Evolutionary conservation across 2,113 vertebrate genomes (phyloP).

Genomic region (Trinectes maculatus): DNA sequence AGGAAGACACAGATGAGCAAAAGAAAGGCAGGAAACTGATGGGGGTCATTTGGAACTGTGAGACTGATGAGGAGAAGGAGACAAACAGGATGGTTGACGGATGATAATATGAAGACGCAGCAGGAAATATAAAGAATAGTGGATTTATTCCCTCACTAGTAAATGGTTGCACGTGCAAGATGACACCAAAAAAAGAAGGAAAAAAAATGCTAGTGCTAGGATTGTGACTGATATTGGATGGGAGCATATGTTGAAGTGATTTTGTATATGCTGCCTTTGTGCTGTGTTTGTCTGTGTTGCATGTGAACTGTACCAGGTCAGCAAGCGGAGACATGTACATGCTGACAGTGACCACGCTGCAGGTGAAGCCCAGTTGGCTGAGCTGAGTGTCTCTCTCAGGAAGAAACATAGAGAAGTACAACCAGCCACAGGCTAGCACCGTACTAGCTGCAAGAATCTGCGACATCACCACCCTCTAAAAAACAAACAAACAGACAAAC

Average conservation of each 20-base stretch:
- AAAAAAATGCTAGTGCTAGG: too few species aligned
- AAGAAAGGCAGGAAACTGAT: slow-evolving; percentile 81
- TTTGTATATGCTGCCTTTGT: neutral
- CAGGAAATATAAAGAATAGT: slow-evolving; percentile 36
- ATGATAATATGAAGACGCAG: slow-evolving; percentile 53
- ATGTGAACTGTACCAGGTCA: slow-evolving; percentile 83
- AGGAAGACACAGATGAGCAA: slow-evolving; percentile 72
- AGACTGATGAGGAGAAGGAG: slow-evolving; percentile 67
- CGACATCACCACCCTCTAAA: slow-evolving; percentile 77
- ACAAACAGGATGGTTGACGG: slow-evolving; percentile 71
- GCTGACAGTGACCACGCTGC: slow-evolving; percentile 90
- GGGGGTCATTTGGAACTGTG: slow-evolving; percentile 46
- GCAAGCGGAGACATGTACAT: slow-evolving; percentile 94
- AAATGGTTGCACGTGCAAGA: slow-evolving; percentile 36
- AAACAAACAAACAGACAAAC: slow-evolving; percentile 1
- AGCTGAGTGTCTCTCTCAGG: slow-evolving; percentile 63
- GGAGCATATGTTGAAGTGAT: too few species aligned
- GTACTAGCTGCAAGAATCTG: slow-evolving; percentile 74
- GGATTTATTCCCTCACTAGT: slow-evolving; percentile 15
- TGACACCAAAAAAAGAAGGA: neutral
- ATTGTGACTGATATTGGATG: too few species aligned
- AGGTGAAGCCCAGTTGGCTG: slow-evolving; percentile 87
- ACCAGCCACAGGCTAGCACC: slow-evolving; percentile 76
- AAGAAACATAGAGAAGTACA: slow-evolving; percentile 86
- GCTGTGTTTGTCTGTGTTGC: slow-evolving; percentile 9